Percentiles rank a stretch among this genome's conserved stretches.
These are phyloP conservation scores for Tuta absoluta DNA, from an alignment of 2,888 invertebrate species.

Conservation along the genomic window DNA sequence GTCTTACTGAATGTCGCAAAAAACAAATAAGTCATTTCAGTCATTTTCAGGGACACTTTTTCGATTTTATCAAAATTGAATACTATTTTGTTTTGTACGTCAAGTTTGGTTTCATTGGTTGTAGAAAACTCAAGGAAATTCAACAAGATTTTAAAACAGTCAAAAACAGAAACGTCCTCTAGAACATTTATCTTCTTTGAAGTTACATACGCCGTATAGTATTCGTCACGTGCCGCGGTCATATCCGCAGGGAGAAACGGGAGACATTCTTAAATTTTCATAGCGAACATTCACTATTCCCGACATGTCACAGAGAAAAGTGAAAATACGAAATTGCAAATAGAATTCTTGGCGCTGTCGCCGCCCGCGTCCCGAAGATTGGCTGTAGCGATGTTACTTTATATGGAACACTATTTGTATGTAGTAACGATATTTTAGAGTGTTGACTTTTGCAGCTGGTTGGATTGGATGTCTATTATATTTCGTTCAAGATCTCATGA, in stretches of 20 bases:
- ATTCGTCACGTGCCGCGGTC: constrained; percentile 65
- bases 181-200: neutral
- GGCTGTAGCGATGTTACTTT: constrained; percentile 18
- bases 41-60: too few species aligned
- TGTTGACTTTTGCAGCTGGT: constrained; percentile 4
- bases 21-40: neutral
- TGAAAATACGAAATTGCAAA: constrained; percentile 67
- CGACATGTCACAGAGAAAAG: constrained; percentile 57
- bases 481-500: neutral
- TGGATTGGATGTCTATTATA: neutral
- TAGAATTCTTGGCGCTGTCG: constrained; percentile 53
- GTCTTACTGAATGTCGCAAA: too few species aligned
- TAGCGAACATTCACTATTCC: constrained; percentile 52
- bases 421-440: constrained; percentile 11
- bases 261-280: constrained; percentile 74
- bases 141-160: neutral
- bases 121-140: neutral
- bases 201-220: constrained; percentile 41
- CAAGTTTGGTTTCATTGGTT: too few species aligned
- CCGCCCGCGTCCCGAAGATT: constrained; percentile 11
- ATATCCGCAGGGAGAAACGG: constrained; percentile 63
- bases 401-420: constrained; percentile 8
- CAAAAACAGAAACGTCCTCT: neutral
- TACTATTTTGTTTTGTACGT: too few species aligned
- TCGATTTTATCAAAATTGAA: too few species aligned